Base-by-base conservation (phyloP, 2,888 invertebrate genomes). In the Dioctria linearis region DNA sequence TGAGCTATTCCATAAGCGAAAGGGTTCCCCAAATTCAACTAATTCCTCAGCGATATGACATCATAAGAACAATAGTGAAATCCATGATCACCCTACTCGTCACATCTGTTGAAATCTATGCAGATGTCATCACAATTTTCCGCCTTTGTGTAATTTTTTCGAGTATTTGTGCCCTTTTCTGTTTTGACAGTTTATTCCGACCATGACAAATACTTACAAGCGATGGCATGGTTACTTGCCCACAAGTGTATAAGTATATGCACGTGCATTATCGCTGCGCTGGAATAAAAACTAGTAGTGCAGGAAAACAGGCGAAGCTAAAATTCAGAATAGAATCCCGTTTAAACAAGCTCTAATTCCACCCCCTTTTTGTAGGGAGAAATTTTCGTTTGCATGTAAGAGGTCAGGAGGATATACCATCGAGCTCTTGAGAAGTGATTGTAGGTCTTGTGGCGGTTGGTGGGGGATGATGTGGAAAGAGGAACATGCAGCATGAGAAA, bases 71-170 rank as follows among this genome's bases (percentile, higher is more conserved):
- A 39, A 37, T 6, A 61, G 37, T 25, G 25, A 61, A 61, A 61
- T 61, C 3, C 8, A 39, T 39, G 39, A 61, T 37, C 61, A 61
- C n/a, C 61, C 61, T 37, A 61, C 4, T 61, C 61, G 61, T 61
- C 61, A 61, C 61, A 61, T 61, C 61, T 61, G 61, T 61, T 61
- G 3, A 11, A 39, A 61, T 61, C 39, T 61, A 61, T 61, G 61
- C 61, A 61, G 61, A 61, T 61, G 61, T 61, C 61, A 61, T 37
- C 61, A 61, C 3, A 61, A 61, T 4, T 61, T 61, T 61, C 61
- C 61, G 61, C 4, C 61, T 61, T 61, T 61, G 61, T 61, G 61
- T 40, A 3, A 61, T 61, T 37, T 61, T 61, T 40, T 61, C 25
- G 37, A 25, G 61, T 61, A 61, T 61, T 61, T 61, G 59, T 59